Evolutionary conservation across 2,113 vertebrate species (phyloP).

Genomic region (Macaca fascicularis): DNA sequence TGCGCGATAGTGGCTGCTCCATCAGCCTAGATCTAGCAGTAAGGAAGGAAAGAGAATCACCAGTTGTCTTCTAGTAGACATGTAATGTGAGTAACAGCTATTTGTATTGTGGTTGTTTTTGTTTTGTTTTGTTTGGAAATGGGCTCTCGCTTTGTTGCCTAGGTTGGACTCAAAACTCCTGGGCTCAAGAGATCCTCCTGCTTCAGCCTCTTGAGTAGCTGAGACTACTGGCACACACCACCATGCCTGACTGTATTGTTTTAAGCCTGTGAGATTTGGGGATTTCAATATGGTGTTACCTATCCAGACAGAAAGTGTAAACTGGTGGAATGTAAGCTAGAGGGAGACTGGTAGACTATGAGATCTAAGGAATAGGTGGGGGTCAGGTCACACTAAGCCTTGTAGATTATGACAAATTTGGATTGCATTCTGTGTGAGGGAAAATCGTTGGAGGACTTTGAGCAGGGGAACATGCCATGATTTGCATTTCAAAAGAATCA

Average conservation of each 20-base stretch:
- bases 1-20: background rate
- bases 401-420: background rate
- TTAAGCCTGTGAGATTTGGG: background rate
- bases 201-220: too few species aligned
- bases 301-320: background rate
- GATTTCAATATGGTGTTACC: background rate
- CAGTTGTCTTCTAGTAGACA: background rate
- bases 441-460: background rate
- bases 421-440: background rate
- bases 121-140: too few species aligned
- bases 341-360: background rate
- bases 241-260: background rate
- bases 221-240: too few species aligned
- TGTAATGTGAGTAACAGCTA: background rate
- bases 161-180: too few species aligned
- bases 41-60: background rate
- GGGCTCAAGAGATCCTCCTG: too few species aligned
- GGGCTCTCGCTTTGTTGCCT: too few species aligned
- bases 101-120: background rate
- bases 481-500: constrained; percentile 14
- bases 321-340: background rate
- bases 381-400: background rate
- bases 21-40: background rate
- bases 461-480: background rate
- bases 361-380: background rate